Conservation (phyloP, 1,140 invertebrate genomes). For the Diabrotica undecimpunctata region DNA sequence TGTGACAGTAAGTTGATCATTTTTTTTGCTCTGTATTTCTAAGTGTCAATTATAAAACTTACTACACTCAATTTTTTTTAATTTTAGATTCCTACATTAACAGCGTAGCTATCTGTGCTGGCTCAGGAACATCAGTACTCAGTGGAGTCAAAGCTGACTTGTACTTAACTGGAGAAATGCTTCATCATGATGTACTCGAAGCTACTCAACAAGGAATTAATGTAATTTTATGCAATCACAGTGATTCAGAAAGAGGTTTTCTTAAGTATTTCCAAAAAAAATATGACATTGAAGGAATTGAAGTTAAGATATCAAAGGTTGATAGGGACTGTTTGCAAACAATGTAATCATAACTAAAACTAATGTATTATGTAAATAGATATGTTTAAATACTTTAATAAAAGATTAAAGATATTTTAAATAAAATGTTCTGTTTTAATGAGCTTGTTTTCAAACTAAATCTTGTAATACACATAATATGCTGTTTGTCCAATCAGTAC, state of each 20-base stretch:
- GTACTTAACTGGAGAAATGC: conserved; percentile 91
- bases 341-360: conserved; percentile 16
- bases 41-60: too few species aligned
- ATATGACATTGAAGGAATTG: conserved; percentile 52
- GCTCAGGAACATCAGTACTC: conserved; percentile 78
- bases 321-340: conserved; percentile 53
- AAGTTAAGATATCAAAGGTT: conserved; percentile 65
- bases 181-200: conserved; percentile 92
- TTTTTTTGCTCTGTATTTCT: too few species aligned
- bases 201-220: conserved; percentile 69
- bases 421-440: too few species aligned
- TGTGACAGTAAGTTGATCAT: too few species aligned
- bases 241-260: conserved; percentile 91
- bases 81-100: conserved; percentile 52
- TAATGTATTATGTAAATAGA: too few species aligned
- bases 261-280: conserved; percentile 57
- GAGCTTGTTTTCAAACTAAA: too few species aligned
- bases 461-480: too few species aligned
- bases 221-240: conserved; percentile 91
- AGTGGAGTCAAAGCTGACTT: conserved; percentile 71
- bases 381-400: too few species aligned
- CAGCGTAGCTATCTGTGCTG: conserved; percentile 82
- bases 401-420: neutral
- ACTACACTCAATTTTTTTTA: too few species aligned
- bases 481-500: too few species aligned